Percentiles rank a stretch among this genome's conserved stretches.
phyloP scores from a whole-genome alignment of 2,888 invertebrate genomes.

The Pelosia muscerda region DNA sequence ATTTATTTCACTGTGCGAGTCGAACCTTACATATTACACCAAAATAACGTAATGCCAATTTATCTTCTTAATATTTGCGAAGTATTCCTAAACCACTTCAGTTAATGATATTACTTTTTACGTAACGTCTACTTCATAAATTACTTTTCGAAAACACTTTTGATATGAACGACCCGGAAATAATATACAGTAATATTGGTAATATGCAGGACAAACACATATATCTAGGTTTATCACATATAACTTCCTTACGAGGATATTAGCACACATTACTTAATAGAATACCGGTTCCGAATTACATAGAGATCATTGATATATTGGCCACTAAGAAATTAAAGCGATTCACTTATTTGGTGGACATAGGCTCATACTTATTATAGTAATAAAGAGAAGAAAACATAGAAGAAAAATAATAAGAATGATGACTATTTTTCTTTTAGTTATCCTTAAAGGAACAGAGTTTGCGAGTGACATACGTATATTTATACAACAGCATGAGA shows the following conservation, averaged over 20 bases:
- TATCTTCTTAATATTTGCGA: slow-evolving; percentile 5
- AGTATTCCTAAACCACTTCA: slow-evolving; percentile 2
- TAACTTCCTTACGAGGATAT: neutral
- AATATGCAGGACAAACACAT: neutral
- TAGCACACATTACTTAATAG: neutral
- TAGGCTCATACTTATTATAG: too few species aligned
- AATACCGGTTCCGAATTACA: neutral
- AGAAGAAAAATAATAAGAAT: too few species aligned
- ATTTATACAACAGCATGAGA: too few species aligned
- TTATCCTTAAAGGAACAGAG: too few species aligned
- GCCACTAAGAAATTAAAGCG: neutral
- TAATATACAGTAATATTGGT: too few species aligned
- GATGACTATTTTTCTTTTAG: too few species aligned
- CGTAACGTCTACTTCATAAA: slow-evolving; percentile 4
- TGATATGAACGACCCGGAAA: neutral
- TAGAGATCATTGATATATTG: neutral
- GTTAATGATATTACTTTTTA: slow-evolving; percentile 12
- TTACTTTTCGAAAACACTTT: neutral
- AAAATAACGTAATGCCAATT: neutral
- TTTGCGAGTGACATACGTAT: too few species aligned
- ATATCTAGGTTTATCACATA: neutral
- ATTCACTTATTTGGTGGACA: too few species aligned
- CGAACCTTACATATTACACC: neutral
- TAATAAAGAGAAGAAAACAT: too few species aligned
- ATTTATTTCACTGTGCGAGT: neutral